phyloP scores from a whole-genome alignment of 2,113 vertebrate species.

The Leucoraja erinaceus region DNA sequence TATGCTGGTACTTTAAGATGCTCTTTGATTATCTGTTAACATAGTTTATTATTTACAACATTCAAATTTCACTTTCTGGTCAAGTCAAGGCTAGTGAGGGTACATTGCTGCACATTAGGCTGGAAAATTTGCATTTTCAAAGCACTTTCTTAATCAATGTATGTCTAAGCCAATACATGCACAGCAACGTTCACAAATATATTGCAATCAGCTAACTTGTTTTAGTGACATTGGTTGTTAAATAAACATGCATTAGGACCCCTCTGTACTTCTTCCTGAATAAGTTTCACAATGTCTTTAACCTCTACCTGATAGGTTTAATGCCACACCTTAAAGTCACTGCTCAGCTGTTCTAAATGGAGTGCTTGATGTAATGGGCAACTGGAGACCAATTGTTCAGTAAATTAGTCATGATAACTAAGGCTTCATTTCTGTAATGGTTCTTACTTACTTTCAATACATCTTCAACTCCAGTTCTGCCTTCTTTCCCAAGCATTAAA shows the following conservation, averaged over 20 bases:
- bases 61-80: no score
- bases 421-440: not conserved
- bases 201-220: not conserved
- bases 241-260: not conserved
- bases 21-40: no score
- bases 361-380: not conserved
- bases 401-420: not conserved
- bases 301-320: not conserved
- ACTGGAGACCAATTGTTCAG: not conserved
- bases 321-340: not conserved
- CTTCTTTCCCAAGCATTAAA: constrained; percentile 78
- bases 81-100: no score
- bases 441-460: constrained; percentile 69
- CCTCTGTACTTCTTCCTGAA: not conserved
- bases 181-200: no score
- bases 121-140: not conserved
- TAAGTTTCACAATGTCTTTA: not conserved
- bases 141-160: not conserved
- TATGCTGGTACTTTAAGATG: no score
- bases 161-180: no score
- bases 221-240: not conserved
- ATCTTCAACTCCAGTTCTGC: constrained; percentile 74
- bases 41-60: no score
- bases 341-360: not conserved
- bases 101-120: not conserved